A percentile compares a stretch with the other conserved stretches of the same genome.
phyloP scores from a whole-genome alignment of 1,140 invertebrate genomes.

The Bombus affinis region DNA sequence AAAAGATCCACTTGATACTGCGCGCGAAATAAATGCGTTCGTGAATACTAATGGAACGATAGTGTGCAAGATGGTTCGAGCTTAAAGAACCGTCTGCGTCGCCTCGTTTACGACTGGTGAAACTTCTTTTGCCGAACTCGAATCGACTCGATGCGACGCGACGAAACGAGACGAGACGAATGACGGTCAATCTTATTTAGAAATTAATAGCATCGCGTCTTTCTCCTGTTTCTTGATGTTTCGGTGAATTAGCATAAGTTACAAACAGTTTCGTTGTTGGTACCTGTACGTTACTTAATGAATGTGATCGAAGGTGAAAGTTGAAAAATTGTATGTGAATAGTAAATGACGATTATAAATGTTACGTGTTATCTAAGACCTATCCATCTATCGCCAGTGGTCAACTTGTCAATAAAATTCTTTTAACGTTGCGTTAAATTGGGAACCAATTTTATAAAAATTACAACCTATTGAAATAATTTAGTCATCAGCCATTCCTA shows the following conservation, averaged over 20 bases:
- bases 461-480: not conserved
- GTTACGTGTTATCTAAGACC: not conserved
- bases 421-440: too few species aligned
- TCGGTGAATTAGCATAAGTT: too few species aligned
- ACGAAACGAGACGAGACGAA: not conserved
- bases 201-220: conserved; percentile 25
- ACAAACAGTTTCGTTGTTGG: too few species aligned
- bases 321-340: not conserved
- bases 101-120: conserved; percentile 7
- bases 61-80: conserved; percentile 22
- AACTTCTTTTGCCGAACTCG: conserved; percentile 38
- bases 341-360: not conserved
- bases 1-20: conserved; percentile 56
- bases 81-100: conserved; percentile 45
- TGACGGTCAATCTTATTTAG: conserved; percentile 10
- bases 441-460: not conserved
- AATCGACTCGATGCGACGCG: conserved; percentile 5
- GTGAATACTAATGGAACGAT: conserved; percentile 61
- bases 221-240: too few species aligned
- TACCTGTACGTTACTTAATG: not conserved
- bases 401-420: not conserved
- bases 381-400: too few species aligned
- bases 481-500: not conserved
- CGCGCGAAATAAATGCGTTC: conserved; percentile 60
- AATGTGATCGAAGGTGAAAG: not conserved